Evolutionary conservation across 92 coral and sea anemone genomes (phyloP).

Genomic region (Palythoa caribaeorum): DNA sequence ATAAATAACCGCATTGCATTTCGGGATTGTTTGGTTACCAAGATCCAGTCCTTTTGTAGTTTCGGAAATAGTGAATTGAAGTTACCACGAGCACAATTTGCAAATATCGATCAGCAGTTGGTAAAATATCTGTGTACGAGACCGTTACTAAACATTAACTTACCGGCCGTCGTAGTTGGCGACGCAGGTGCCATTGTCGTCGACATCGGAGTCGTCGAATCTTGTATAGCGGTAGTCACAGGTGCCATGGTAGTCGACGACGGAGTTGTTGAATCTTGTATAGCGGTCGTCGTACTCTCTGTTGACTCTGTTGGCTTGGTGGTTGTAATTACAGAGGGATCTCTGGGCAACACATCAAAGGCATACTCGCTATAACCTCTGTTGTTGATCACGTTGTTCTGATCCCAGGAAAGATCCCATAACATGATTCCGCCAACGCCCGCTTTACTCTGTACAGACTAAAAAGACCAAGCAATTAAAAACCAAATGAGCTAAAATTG

Average conservation of each 20-base stretch:
- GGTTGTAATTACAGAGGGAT: conserved; percentile 17
- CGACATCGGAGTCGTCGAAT: not conserved
- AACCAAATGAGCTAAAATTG: not conserved
- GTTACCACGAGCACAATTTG: too few species aligned
- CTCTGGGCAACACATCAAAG: conserved; percentile 64
- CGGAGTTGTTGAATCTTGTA: not conserved
- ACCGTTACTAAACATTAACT: too few species aligned
- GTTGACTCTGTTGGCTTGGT: conserved; percentile 42
- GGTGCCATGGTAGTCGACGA: not conserved
- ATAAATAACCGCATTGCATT: too few species aligned
- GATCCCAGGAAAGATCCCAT: conserved; percentile 88
- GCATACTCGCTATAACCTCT: conserved; percentile 76
- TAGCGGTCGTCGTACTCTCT: not conserved
- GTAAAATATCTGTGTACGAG: too few species aligned
- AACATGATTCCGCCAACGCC: conserved; percentile 83
- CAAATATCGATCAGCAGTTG: too few species aligned
- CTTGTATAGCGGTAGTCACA: not conserved
- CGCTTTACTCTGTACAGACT: conserved; percentile 81
- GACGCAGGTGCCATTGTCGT: too few species aligned
- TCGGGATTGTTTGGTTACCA: too few species aligned
- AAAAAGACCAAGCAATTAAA: not conserved
- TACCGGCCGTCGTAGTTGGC: too few species aligned
- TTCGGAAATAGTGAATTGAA: too few species aligned
- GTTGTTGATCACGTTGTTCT: conserved; percentile 72
- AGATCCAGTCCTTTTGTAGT: too few species aligned